Percentiles rank a stretch among this genome's conserved stretches.
phyloP scores from a whole-genome alignment of 1,140 invertebrate species.

The Rhopalosiphum padi region DNA sequence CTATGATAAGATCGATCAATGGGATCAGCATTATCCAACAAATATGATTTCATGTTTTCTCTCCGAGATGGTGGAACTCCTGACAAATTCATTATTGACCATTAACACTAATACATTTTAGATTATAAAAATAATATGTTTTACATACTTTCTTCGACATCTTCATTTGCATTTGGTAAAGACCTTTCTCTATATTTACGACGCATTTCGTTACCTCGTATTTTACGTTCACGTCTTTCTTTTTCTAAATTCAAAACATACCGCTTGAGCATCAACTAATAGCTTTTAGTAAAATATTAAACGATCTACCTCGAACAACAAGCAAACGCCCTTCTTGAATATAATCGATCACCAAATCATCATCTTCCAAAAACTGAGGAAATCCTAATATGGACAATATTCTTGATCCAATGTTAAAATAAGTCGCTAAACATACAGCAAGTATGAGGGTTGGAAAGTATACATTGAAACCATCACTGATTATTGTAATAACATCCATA shows the following conservation, averaged over 20 bases:
- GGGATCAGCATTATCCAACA: slow-evolving; percentile 51
- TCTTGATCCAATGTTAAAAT: slow-evolving; percentile 92
- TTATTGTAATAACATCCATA: slow-evolving; percentile 97
- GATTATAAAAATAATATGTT: background rate
- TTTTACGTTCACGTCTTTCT: slow-evolving; percentile 57
- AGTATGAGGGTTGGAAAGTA: slow-evolving; percentile 98
- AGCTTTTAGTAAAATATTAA: background rate
- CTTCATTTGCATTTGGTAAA: background rate
- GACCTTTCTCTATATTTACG: slow-evolving; percentile 47
- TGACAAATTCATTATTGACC: background rate
- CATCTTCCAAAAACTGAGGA: slow-evolving; percentile 93
- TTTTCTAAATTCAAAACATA: slow-evolving; percentile 50
- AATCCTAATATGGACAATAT: slow-evolving; percentile 89
- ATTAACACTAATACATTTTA: background rate
- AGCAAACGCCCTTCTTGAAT: slow-evolving; percentile 92
- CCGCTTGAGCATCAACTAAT: background rate
- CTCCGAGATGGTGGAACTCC: slow-evolving; percentile 43
- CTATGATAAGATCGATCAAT: slow-evolving; percentile 52
- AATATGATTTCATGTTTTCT: slow-evolving; percentile 54
- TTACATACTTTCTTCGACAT: slow-evolving; percentile 27
- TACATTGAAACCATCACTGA: slow-evolving; percentile 98
- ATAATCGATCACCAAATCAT: slow-evolving; percentile 90
- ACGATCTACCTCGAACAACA: slow-evolving; percentile 76
- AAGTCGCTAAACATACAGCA: slow-evolving; percentile 91
- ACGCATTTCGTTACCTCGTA: slow-evolving; percentile 46